A percentile compares a stretch with the other conserved stretches of the same genome.
Conservation (phyloP, 2,113 vertebrate species). For the Mirza zaza region DNA sequence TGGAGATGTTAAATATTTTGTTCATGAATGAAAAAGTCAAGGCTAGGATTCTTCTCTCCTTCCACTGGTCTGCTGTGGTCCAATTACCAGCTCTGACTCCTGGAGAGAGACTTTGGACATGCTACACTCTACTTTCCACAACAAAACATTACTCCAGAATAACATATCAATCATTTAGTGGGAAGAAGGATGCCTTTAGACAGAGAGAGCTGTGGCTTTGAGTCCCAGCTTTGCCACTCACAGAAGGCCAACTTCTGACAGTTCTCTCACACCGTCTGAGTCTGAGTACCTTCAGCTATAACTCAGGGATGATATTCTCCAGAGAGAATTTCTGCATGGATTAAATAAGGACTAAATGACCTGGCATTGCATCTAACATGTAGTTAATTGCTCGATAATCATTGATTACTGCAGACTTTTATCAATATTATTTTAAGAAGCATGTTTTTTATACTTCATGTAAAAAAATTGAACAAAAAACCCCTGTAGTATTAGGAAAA, state of each 20-base stretch:
- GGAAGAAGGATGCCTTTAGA: not conserved
- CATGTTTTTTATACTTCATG: not conserved
- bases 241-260: not conserved
- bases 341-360: not conserved
- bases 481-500: not conserved
- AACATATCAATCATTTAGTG: not conserved
- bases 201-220: not conserved
- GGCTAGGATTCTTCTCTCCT: not conserved
- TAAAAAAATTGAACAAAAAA: conserved; percentile 22
- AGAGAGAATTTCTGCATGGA: not conserved
- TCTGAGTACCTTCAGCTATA: not conserved
- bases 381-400: not conserved
- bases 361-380: not conserved
- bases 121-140: not conserved
- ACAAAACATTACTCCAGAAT: not conserved
- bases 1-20: not conserved
- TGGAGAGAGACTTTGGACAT: not conserved
- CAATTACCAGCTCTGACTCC: not conserved
- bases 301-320: not conserved
- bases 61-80: not conserved
- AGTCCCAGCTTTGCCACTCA: not conserved
- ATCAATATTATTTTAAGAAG: not conserved
- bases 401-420: not conserved
- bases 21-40: not conserved
- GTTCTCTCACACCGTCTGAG: not conserved